A percentile compares a stretch with the other conserved stretches of the same genome.
These are phyloP conservation scores for Chaetophractus vellerosus DNA, from an alignment of 2,797 vertebrate species.

Conservation along the genomic window DNA sequence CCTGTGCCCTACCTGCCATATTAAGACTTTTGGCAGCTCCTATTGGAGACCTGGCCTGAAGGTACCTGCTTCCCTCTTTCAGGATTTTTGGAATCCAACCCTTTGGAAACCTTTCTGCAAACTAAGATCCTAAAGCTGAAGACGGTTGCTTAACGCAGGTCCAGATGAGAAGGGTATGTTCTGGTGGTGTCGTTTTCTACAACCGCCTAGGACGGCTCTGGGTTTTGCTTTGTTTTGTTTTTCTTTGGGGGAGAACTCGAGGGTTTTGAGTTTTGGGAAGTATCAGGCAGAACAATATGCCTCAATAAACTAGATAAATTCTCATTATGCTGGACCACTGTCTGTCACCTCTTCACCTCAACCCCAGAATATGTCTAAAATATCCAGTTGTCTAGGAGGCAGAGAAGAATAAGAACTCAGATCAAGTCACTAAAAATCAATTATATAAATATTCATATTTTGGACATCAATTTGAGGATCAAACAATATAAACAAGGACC, in stretches of 20 bases:
- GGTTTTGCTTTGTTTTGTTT: not conserved
- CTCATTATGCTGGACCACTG: not conserved
- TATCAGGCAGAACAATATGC: not conserved
- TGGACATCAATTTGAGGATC: conserved; percentile 5
- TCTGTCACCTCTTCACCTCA: not conserved
- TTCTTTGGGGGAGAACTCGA: not conserved
- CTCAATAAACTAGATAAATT: not conserved
- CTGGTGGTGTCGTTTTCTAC: not conserved
- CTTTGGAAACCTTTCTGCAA: not conserved
- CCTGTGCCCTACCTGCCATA: not conserved
- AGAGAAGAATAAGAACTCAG: not conserved
- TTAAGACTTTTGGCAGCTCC: not conserved
- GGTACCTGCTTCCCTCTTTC: not conserved
- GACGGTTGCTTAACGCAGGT: not conserved
- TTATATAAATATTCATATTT: not conserved
- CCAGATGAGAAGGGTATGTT: conserved; percentile 50
- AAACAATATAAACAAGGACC: not conserved
- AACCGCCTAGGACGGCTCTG: not conserved
- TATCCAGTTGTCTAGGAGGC: not conserved
- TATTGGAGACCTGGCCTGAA: not conserved
- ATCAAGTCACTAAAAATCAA: not conserved
- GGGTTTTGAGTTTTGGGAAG: not conserved
- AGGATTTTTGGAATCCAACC: not conserved
- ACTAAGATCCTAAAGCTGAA: not conserved
- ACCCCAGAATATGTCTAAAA: not conserved